Evolutionary conservation across 37 sponge, comb jelly and placozoan genomes (phyloP), one percentile per base, ranked within the genome.

Genomic region (Halichondria panicea): DNA sequence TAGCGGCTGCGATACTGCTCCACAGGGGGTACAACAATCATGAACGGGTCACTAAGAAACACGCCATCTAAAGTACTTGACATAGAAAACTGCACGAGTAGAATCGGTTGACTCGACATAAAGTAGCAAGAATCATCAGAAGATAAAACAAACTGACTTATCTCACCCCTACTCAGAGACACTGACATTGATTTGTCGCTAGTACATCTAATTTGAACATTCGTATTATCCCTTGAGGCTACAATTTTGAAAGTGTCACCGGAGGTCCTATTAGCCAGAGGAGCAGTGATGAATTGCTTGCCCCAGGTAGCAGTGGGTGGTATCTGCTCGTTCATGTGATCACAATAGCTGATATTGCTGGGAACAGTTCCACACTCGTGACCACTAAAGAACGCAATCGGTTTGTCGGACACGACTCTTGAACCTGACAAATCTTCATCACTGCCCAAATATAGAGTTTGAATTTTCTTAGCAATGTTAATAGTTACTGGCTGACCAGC

Each of bases 241-340:
- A 86, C 42, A 0, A 72, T 2, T 37, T 67, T 74, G 57, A 57
- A 67, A 7, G 57, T 33, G 38, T 82, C 83, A 67, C 39, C 46
- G 39, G 66, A 30, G 2, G 34, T 37, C 44, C 68, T 22, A 0
- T 0, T 21, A 12, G 67, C 65, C 2, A 66, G 37, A 34, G 76
- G 37, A 15, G 67, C 57, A 43, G 57, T 74, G 70, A 72, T 41
- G 62, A 82, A 82, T 15, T 43, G 52, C 43, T 64, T 82, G 24
- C 83, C 83, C 83, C 83, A 82, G 22, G 68, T 74, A 27, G 66
- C 50, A 43, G 83, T 82, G 18, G 83, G 83, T 39, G 83, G 83
- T 0, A 82, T 40, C 52, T 82, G 83, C 58, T 82, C 83, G n/a
- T 75, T 52, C 4, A 82, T 0, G 0, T 82, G 74, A 52, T 82